Base-by-base conservation (phyloP, 2,888 invertebrate species). In the Ophion ellenae region DNA sequence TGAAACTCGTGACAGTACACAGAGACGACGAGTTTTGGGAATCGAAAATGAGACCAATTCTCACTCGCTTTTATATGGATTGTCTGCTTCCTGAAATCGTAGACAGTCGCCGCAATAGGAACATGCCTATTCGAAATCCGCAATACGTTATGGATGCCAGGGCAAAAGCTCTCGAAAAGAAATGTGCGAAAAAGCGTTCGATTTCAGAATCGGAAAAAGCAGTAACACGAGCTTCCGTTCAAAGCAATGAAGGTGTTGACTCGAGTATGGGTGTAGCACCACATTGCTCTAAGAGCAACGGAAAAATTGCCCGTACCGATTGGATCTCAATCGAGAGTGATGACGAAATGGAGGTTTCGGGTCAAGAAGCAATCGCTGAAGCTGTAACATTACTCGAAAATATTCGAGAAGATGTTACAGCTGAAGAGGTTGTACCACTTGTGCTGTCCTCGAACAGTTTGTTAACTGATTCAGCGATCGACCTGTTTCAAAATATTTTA, bases 1-100 rank as follows among this genome's bases (percentile, higher is more conserved):
- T 86, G 5, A 85, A 85, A 57, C 47, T 47, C 10, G 47, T 47
- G 47, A 47, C 47, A 47, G 87, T 87, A 85, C 77, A 24, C 24
- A 24, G 24, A 24, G 24, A 24, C 24, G 24, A 24, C 1, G 24
- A 24, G 24, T 24, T 24, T 24, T 24, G 24, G 24, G 24, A 24
- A 24, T 24, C 2, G 24, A 24, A 24, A 24, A 24, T 24, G 24
- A 24, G 24, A 24, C 24, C 24, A 24, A 24, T 24, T 24, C 24
- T 24, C 24, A 24, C 24, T 24, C 24, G 24, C 24, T 24, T 24
- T 2, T 24, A 24, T 24, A 24, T 24, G 24, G 24, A 24, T 24
- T 24, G 24, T 10, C 47, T 47, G 7, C 47, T 47, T 47, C 47
- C 47, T 47, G 47, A 47, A 47, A 47, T 47, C 47, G 24, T 24